Evolutionary conservation across 2,113 vertebrate genomes (phyloP).

Genomic region (Actenoides hombroni): DNA sequence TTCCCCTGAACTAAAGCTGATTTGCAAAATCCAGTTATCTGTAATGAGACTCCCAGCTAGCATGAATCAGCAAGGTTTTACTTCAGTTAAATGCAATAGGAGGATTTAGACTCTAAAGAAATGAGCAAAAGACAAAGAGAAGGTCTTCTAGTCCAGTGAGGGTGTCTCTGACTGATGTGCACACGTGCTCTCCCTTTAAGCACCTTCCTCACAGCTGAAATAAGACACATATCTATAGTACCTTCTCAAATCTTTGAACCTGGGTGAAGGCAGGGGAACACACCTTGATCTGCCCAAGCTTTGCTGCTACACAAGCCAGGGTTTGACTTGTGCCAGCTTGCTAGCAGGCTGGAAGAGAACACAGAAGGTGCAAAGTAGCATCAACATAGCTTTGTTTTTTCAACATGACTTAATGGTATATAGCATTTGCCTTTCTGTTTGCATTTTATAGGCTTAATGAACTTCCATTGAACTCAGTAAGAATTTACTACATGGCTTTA

Average conservation of each 20-base stretch:
- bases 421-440: neutral
- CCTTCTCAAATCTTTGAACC: neutral
- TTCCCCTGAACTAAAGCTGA: neutral
- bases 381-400: neutral
- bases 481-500: neutral
- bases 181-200: neutral
- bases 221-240: neutral
- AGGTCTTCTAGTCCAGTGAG: neutral
- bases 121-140: neutral
- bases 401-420: neutral
- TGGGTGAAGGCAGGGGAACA: neutral
- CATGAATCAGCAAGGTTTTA: neutral
- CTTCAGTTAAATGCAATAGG: neutral
- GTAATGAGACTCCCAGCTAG: neutral
- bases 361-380: neutral
- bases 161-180: fast-evolving
- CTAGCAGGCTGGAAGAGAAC: neutral
- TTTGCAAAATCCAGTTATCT: conserved; percentile 26
- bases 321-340: neutral
- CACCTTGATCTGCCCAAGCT: neutral
- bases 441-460: neutral
- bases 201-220: neutral
- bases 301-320: neutral
- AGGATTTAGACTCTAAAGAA: neutral
- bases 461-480: neutral